Evolutionary conservation across 2,888 invertebrate species (phyloP).

Genomic region (Platycnemis pennipes): DNA sequence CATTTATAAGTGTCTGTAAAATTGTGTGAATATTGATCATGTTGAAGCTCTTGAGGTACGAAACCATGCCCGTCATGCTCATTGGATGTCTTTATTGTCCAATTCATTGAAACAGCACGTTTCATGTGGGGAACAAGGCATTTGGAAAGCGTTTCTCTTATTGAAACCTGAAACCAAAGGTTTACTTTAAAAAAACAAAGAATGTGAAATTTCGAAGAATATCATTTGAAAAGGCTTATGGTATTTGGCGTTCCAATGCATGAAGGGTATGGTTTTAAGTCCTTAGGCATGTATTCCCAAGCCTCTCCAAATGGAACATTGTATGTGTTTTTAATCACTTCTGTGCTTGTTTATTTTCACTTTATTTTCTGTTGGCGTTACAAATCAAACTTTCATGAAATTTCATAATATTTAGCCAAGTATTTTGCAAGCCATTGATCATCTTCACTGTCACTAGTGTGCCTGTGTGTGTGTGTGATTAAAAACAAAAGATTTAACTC

Average conservation of each 20-base stretch:
- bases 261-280: conserved; percentile 49
- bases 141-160: no score
- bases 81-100: conserved; percentile 44
- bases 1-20: conserved; percentile 68
- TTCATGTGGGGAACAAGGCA: not conserved
- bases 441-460: conserved; percentile 68
- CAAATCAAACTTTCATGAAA: conserved; percentile 64
- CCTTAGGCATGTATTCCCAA: conserved; percentile 64
- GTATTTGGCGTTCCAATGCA: conserved; percentile 25
- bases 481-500: conserved; percentile 57
- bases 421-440: conserved; percentile 67
- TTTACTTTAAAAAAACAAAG: no score
- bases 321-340: conserved; percentile 68
- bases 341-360: conserved; percentile 68
- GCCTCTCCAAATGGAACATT: conserved; percentile 61
- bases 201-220: not conserved
- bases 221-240: not conserved
- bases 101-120: not conserved
- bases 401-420: conserved; percentile 68
- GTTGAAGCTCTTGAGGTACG: conserved; percentile 54
- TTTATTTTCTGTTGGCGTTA: conserved; percentile 66
- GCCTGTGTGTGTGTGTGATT: conserved; percentile 68
- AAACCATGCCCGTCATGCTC: conserved; percentile 37
- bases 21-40: conserved; percentile 64
- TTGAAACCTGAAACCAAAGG: not conserved